These are phyloP conservation scores for Ptyas mucosa DNA, from an alignment of 2,113 vertebrate species.

Conservation along the genomic window DNA sequence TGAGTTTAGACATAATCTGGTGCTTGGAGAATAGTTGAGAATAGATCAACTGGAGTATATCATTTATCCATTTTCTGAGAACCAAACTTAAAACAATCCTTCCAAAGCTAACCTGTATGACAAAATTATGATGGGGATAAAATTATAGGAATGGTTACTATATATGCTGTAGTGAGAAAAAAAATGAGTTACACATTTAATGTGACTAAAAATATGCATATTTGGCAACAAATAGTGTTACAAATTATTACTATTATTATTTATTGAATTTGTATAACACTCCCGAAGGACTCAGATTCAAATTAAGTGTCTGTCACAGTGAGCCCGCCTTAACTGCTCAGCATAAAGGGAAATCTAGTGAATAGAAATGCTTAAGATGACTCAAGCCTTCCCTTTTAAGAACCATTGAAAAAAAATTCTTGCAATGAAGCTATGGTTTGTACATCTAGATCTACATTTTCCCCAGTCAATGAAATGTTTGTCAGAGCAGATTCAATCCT, in stretches of 20 bases:
- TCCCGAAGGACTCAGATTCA: too few relatives aligned
- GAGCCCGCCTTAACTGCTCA: not conserved
- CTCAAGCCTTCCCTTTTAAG: not conserved
- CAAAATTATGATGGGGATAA: not conserved
- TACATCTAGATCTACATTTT: not conserved
- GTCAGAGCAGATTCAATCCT: not conserved
- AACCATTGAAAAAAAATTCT: not conserved
- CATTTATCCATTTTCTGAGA: not conserved
- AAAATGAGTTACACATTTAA: not conserved
- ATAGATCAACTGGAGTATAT: not conserved
- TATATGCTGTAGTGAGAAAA: not conserved
- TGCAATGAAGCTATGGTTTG: not conserved
- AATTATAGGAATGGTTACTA: not conserved
- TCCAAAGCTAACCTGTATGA: not conserved
- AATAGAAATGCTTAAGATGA: not conserved
- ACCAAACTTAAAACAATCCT: not conserved
- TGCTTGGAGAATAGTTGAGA: not conserved
- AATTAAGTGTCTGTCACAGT: not conserved
- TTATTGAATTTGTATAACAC: too few relatives aligned
- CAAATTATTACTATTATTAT: too few relatives aligned
- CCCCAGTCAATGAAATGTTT: not conserved
- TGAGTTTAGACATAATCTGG: not conserved
- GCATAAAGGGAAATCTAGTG: not conserved
- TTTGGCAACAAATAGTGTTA: not conserved
- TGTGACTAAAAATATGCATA: not conserved